phyloP scores from a whole-genome alignment of 2,888 invertebrate species.

The Gymnocheta viridis region DNA sequence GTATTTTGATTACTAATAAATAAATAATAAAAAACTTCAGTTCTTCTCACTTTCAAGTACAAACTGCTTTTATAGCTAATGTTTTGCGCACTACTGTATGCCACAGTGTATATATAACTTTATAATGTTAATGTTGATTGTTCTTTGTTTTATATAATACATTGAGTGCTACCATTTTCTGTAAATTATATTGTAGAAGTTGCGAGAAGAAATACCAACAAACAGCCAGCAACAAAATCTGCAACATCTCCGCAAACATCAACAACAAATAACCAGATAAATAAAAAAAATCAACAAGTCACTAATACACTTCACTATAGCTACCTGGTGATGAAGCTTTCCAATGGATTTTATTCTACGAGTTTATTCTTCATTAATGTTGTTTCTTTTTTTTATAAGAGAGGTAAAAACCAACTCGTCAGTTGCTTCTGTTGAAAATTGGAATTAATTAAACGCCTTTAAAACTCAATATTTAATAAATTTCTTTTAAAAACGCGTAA shows the following conservation, averaged over 20 bases:
- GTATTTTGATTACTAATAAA: too few species aligned
- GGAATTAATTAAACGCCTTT: constrained; percentile 73
- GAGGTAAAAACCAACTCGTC: constrained; percentile 36
- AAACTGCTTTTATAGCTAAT: not conserved
- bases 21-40: too few species aligned
- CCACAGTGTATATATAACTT: not conserved
- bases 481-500: constrained; percentile 32
- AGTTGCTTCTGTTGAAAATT: constrained; percentile 68
- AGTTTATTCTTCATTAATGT: constrained; percentile 1
- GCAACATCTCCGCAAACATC: constrained; percentile 1
- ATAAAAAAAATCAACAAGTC: constrained; percentile 5
- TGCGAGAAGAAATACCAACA: constrained; percentile 27
- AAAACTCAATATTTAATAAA: constrained; percentile 70
- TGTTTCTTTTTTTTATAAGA: not conserved
- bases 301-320: not conserved
- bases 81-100: not conserved
- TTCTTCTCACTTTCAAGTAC: too few species aligned
- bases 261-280: constrained; percentile 23
- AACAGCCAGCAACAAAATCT: constrained; percentile 38
- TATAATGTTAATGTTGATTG: not conserved
- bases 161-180: constrained; percentile 58
- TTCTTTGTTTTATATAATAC: constrained; percentile 19
- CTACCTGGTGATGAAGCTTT: constrained; percentile 9
- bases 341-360: constrained; percentile 9
- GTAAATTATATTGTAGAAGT: constrained; percentile 46